These are phyloP conservation scores for Australoheros scitulus DNA, from an alignment of 2,113 vertebrate genomes.

Conservation along the genomic window DNA sequence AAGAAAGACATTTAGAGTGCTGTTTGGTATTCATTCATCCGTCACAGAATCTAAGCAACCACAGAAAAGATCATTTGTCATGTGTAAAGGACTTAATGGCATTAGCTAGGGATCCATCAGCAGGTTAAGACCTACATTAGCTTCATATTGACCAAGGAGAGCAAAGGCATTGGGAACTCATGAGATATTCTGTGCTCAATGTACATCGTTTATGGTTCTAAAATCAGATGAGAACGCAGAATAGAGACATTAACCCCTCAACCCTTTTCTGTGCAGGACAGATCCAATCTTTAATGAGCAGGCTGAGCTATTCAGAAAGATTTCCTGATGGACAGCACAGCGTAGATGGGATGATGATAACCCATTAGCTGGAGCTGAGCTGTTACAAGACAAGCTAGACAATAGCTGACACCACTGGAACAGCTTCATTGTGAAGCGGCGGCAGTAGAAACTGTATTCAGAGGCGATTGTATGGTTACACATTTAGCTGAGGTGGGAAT, in stretches of 20 bases:
- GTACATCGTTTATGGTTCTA: constrained; percentile 54
- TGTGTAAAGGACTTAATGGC: constrained; percentile 54
- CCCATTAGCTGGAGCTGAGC: constrained; percentile 53
- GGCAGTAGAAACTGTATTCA: constrained; percentile 46
- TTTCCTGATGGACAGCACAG: constrained; percentile 43
- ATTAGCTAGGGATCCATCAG: constrained; percentile 60
- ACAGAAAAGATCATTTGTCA: constrained; percentile 52
- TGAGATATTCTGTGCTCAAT: constrained; percentile 11
- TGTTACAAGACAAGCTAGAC: constrained; percentile 59
- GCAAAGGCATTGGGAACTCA: not conserved
- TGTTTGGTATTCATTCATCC: constrained; percentile 28
- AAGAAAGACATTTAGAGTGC: constrained; percentile 32
- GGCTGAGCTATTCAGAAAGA: constrained; percentile 40
- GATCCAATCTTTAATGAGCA: constrained; percentile 56
- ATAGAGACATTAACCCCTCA: constrained; percentile 65
- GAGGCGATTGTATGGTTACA: constrained; percentile 35
- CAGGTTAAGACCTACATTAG: constrained; percentile 73
- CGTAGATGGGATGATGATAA: constrained; percentile 46
- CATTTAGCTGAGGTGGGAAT: constrained; percentile 51
- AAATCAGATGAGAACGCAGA: constrained; percentile 62
- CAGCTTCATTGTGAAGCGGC: constrained; percentile 60
- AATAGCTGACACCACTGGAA: constrained; percentile 57
- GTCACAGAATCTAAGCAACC: constrained; percentile 32
- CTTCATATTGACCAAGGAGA: constrained; percentile 46
- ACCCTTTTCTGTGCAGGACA: constrained; percentile 52